Evolutionary conservation across 2,113 vertebrate genomes (phyloP), one percentile per base, ranked within the genome.

Genomic region (Gila orcuttii): DNA sequence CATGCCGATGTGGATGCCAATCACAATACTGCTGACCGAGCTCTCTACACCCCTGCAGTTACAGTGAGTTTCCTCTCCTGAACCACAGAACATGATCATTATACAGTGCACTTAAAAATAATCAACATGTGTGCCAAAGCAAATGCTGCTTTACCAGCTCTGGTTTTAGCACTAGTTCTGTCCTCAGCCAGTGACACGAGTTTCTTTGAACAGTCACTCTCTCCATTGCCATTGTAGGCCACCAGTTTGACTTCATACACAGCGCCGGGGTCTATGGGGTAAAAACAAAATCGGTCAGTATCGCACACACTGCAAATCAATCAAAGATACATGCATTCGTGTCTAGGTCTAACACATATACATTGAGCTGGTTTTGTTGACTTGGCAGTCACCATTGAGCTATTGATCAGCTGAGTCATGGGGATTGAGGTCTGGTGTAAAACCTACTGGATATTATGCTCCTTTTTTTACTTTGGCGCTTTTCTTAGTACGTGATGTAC

Each of bases 241-340:
- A 95, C 93, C 52, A 96, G 91, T 84, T 94, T 93, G 59, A 96
- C 77, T 90, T 97, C 95, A 76, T 94, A 96, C 83, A 95, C 89
- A 0, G 91, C 89, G 0, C 90, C 90, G 0, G 88, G 36, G 83
- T 96, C 95, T 96, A 78, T 59, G 88, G 6, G 36, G 81, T 3
- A 77, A 3, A 87, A 6, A 10, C 12, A 21, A 21, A 86, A 39
- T 68, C 11, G 2, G 84, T 71, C 62, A 71, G 23, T 31, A 66
- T 80, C 2, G 11, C 36, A 82, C 23, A 64, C 19, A 25, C 9
- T 62, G 64, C 19, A 81, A 62, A 85, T 85, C 71, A 50, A 82
- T 83, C 78, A 81, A 17, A 83, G 76, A 15, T 83, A 12, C 45
- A 71, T 45, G 39, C 42, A 83, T 80, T 59, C 2, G 28, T 31